Percentiles rank a stretch among this genome's conserved stretches.
Conservation (phyloP, 1,140 invertebrate genomes). For the Coptotermes formosanus region DNA sequence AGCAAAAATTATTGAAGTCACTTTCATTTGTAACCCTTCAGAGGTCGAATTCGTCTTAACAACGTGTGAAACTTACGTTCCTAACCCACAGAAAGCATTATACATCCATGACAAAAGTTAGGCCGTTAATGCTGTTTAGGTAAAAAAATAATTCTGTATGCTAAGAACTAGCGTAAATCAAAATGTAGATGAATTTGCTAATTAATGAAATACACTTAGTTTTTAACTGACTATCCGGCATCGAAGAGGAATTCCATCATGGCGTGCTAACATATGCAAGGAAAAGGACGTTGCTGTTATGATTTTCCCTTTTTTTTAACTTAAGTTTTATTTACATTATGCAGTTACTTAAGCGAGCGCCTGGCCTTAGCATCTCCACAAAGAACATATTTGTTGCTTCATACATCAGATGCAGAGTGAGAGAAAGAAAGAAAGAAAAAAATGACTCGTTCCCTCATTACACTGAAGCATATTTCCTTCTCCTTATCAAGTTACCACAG, state of each 20-base stretch:
- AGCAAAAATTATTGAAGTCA: no score
- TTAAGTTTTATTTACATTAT: slow-evolving; percentile 6
- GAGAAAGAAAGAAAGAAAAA: not conserved
- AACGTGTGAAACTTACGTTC: no score
- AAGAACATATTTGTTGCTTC: not conserved
- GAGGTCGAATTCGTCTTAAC: no score
- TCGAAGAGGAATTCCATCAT: slow-evolving; percentile 11
- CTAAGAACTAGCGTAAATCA: no score
- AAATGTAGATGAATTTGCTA: not conserved
- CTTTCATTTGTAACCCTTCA: no score
- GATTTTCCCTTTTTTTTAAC: not conserved
- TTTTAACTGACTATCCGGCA: not conserved
- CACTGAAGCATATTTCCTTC: slow-evolving; percentile 11
- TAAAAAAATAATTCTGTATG: no score
- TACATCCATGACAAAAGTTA: no score
- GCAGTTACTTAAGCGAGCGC: slow-evolving; percentile 9
- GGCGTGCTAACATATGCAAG: slow-evolving; percentile 10
- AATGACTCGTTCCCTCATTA: not conserved
- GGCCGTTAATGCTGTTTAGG: no score
- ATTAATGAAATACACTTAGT: not conserved
- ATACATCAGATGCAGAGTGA: not conserved
- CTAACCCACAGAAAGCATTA: no score
- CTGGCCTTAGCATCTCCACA: not conserved
- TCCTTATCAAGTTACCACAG: slow-evolving; percentile 3
- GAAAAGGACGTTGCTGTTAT: not conserved